Evolutionary conservation across 1,140 invertebrate species (phyloP), one percentile per base, ranked within the genome.

Genomic region (Temnothorax nylanderi): DNA sequence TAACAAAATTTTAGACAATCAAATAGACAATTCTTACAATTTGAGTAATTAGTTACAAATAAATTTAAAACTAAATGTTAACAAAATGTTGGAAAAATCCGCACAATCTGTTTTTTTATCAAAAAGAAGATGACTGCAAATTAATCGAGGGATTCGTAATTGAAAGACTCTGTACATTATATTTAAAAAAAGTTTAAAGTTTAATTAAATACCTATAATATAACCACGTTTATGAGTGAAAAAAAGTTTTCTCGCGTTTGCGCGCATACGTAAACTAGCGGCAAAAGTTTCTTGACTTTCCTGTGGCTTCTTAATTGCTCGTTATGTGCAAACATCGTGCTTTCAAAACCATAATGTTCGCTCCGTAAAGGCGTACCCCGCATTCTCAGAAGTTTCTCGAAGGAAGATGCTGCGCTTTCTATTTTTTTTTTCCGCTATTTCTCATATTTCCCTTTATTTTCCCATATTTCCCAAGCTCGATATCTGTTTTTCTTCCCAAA

Each of bases 311-410:
- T 74, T 84, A 84, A 84, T 84, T 74, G 69, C 69, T 84, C 69
- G 80, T 84, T 84, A 84, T 75, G 75, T 84, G 80, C 69, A 84
- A 84, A 84, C 75, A 74, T 75, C 18, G 54, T 41, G 47, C 26
- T 75, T 84, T 74, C 47, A 37, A 75, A 75, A 41, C 67, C 32
- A 62, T 74, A 74, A 75, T 74, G 54, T 58, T 60, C 26, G 8
- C 34, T 7, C 13, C 62, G 67, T n/a, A 16, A 21, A 56, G 10
- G 34, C 26, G 8, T 10, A 21, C 0, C 18, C 0, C 16, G 16
- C 65, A 49, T 80, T 69, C 65, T 32, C 21, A 11, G n/a, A 47
- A 74, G 37, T 84, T 75, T 74, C 18, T 21, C 44, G 26, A 6
- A 44, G 34, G 32, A 75, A 84, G 26, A 84, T 41, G 67, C 37